A percentile compares a stretch with the other conserved stretches of the same genome.
Conservation (phyloP, 2,888 invertebrate species). For the Drosophila paramelanica region DNA sequence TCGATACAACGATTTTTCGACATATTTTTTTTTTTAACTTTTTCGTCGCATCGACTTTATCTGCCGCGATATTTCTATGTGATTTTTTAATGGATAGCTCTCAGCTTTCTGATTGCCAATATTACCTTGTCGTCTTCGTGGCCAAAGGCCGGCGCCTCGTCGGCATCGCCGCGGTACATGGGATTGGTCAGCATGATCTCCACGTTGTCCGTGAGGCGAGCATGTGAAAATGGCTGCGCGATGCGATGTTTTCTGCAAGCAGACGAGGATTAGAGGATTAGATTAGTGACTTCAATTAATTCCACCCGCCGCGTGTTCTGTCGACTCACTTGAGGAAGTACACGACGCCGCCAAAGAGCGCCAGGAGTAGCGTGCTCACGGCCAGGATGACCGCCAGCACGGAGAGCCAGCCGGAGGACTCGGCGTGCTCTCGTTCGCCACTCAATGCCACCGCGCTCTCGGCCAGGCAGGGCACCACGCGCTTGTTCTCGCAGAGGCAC, state of each 20-base stretch:
- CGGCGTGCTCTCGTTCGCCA: conserved; percentile 62
- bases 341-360: conserved; percentile 82
- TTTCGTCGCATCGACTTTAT: too few relatives aligned
- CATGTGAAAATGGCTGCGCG: conserved; percentile 90
- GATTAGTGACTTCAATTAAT: too few relatives aligned
- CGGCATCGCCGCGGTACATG: conserved; percentile 92
- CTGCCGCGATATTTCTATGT: too few relatives aligned
- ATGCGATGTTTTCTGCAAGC: conserved; percentile 85
- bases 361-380: conserved; percentile 77
- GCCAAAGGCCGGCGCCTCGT: conserved; percentile 87
- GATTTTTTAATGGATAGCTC: too few relatives aligned
- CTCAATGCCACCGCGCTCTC: conserved; percentile 84
- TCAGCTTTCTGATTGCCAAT: not conserved
- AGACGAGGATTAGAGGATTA: not conserved
- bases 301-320: too few relatives aligned
- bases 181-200: conserved; percentile 91
- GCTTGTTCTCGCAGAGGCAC: conserved; percentile 80
- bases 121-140: conserved; percentile 88
- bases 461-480: conserved; percentile 82
- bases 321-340: conserved; percentile 85
- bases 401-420: conserved; percentile 77
- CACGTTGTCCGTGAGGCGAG: conserved; percentile 92
- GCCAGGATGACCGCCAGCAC: conserved; percentile 81
- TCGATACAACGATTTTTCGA: too few relatives aligned
- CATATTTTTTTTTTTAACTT: too few relatives aligned